Percentiles rank a stretch among this genome's conserved stretches.
These are phyloP conservation scores for Sphenopsis melanotis DNA, from an alignment of 2,797 vertebrate species.

Conservation along the genomic window DNA sequence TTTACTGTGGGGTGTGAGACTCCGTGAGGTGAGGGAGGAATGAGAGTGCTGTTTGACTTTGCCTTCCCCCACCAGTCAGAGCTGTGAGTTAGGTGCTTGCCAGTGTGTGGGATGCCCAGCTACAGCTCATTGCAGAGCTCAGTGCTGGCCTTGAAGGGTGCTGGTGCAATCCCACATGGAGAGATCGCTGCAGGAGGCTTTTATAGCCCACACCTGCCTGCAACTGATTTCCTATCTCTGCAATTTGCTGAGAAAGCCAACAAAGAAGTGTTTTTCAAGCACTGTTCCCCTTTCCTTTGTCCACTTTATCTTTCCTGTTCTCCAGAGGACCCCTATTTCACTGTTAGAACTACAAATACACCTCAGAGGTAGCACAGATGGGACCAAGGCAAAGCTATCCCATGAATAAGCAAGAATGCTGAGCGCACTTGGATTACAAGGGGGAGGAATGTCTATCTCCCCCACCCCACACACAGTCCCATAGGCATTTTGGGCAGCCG, in stretches of 20 bases:
- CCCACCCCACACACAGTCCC: not conserved
- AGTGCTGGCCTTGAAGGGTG: not conserved
- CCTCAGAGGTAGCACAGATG: not conserved
- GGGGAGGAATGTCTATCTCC: not conserved
- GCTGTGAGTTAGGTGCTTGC: not conserved
- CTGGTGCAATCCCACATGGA: not conserved
- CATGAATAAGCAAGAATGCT: not conserved
- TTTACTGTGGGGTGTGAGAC: not conserved
- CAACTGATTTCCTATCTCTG: not conserved
- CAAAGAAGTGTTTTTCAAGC: not conserved
- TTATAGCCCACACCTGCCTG: not conserved
- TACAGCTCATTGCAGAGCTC: not conserved
- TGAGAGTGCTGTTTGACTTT: not conserved
- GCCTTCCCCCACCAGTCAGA: not conserved
- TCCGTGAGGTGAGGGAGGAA: not conserved
- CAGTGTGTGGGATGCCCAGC: not conserved
- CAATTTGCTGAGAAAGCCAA: not conserved
- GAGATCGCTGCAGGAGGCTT: not conserved
- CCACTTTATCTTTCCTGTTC: not conserved
- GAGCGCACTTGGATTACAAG: conserved; percentile 32
- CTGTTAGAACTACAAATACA: not conserved
- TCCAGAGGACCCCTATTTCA: not conserved
- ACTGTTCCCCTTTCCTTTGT: not conserved
- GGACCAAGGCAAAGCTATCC: not conserved
- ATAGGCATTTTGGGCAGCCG: not conserved